These are phyloP conservation scores for Echeneis naucrates DNA, from an alignment of 2,797 vertebrate species.

Conservation along the genomic window DNA sequence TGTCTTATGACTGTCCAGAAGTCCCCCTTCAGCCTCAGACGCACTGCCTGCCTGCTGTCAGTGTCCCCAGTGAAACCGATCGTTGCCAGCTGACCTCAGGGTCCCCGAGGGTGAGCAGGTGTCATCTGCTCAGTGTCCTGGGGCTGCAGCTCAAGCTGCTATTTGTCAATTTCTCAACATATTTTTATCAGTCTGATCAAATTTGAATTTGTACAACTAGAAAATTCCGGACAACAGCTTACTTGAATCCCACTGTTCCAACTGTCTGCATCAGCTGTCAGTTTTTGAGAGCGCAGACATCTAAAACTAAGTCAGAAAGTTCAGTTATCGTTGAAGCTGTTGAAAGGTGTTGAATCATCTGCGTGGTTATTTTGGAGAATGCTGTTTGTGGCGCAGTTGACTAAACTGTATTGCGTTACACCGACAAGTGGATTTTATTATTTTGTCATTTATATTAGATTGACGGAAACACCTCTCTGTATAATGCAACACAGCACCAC, in stretches of 20 bases:
- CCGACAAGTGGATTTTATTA: neutral
- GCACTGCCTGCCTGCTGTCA: constrained; percentile 30
- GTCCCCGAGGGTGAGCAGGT: constrained; percentile 32
- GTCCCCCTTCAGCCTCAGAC: constrained; percentile 46
- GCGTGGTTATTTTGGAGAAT: neutral
- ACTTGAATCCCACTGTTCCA: neutral
- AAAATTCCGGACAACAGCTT: neutral
- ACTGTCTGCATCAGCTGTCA: neutral
- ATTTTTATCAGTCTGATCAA: neutral
- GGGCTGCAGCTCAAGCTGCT: constrained; percentile 31
- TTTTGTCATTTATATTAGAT: neutral
- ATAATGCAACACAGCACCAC: neutral
- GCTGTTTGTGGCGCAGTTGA: neutral
- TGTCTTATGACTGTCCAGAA: constrained; percentile 68
- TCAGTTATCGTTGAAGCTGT: neutral
- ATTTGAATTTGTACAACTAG: neutral
- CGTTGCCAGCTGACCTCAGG: constrained; percentile 38
- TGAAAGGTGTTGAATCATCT: constrained; percentile 2
- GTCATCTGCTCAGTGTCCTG: constrained; percentile 22
- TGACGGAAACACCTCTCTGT: neutral
- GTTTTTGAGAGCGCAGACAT: neutral
- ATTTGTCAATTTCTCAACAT: neutral
- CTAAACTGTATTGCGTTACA: neutral
- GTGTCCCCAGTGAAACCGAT: constrained; percentile 33
- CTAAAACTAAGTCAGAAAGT: neutral